phyloP scores from a whole-genome alignment of 2,888 invertebrate genomes.

The Drosophila barbarae region DNA sequence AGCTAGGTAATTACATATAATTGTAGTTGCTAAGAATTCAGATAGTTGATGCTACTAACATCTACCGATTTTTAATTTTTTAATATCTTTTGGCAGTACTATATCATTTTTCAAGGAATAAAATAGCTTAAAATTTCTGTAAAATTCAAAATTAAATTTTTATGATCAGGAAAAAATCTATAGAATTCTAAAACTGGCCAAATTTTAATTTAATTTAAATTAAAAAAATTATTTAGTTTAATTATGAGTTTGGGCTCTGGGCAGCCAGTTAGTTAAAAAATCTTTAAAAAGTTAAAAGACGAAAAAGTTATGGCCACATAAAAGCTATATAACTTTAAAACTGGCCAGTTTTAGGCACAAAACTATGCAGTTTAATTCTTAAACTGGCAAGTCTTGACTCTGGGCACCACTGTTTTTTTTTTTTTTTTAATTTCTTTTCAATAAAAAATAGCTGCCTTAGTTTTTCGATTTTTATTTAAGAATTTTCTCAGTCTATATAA shows the following conservation, averaged over 20 bases:
- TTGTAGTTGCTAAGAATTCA: background rate
- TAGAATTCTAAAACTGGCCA: background rate
- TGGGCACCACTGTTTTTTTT: background rate
- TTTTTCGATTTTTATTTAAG: slow-evolving; percentile 66
- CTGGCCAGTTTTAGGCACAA: background rate
- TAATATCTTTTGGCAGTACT: accelerated
- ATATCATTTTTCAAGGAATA: background rate
- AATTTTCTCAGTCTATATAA: slow-evolving; percentile 75
- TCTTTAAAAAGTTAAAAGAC: too few relatives aligned
- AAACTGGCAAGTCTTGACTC: background rate
- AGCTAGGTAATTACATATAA: slow-evolving; percentile 3
- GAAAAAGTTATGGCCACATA: too few relatives aligned
- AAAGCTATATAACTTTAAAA: background rate
- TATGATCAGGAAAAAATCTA: too few relatives aligned
- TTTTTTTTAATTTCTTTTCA: too few relatives aligned
- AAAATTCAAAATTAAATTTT: too few relatives aligned
- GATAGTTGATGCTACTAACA: background rate
- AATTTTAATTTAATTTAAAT: too few relatives aligned
- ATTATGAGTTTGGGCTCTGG: too few relatives aligned
- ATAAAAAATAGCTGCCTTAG: background rate
- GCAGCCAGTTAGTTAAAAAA: too few relatives aligned
- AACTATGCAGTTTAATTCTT: background rate
- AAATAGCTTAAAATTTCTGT: too few relatives aligned
- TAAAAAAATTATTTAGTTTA: background rate
- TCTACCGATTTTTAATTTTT: background rate